phyloP scores from a whole-genome alignment of 2,113 vertebrate genomes.

The Alligator mississippiensis region DNA sequence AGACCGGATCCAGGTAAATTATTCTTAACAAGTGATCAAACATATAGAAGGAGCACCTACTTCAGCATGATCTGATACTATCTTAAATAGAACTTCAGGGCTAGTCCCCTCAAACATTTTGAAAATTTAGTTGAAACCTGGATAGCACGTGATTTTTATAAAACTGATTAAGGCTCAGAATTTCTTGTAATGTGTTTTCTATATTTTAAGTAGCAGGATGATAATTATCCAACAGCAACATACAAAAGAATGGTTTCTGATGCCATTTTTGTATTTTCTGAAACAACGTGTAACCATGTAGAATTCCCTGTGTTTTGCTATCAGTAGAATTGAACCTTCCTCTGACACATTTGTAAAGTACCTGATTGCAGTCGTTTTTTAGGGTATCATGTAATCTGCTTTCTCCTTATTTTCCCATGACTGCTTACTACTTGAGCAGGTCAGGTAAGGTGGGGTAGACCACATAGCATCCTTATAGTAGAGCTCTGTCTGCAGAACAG shows the following conservation, averaged over 20 bases:
- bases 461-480: accelerated
- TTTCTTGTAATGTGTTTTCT: constrained; percentile 65
- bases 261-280: constrained; percentile 67
- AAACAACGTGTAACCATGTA: constrained; percentile 4
- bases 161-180: constrained; percentile 65
- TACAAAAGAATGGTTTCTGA: constrained; percentile 63
- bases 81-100: constrained; percentile 49
- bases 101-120: constrained; percentile 71
- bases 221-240: constrained; percentile 27
- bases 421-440: background rate
- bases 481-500: accelerated
- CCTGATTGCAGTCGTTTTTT: constrained; percentile 55
- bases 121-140: constrained; percentile 68
- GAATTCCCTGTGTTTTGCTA: constrained; percentile 41
- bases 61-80: constrained; percentile 61
- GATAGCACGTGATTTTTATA: constrained; percentile 46
- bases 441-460: background rate
- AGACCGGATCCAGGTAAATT: constrained; percentile 48
- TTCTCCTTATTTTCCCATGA: too few relatives aligned
- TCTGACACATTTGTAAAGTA: background rate
- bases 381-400: background rate
- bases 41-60: constrained; percentile 3
- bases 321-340: constrained; percentile 60
- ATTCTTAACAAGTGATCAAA: constrained; percentile 58
- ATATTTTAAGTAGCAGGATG: constrained; percentile 61